These are phyloP conservation scores for Eilema depressum DNA, from an alignment of 2,888 invertebrate species.

Conservation along the genomic window DNA sequence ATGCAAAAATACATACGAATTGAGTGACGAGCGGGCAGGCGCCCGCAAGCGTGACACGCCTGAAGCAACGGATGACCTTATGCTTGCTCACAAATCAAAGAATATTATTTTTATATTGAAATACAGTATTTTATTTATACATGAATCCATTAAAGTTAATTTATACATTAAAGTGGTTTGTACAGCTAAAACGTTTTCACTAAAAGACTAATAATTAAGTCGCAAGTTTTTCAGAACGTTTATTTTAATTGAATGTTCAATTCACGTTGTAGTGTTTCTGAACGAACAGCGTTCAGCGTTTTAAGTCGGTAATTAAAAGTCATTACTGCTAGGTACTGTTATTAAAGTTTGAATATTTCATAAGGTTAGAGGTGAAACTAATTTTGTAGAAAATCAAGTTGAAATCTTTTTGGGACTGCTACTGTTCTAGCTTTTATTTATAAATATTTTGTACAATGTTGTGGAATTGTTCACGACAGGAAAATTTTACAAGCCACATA, in stretches of 20 bases:
- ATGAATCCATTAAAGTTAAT: neutral
- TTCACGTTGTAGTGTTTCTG: constrained; percentile 23
- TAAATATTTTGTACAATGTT: too few species aligned
- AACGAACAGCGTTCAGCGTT: constrained; percentile 20
- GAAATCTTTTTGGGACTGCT: constrained; percentile 11
- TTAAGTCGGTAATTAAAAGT: constrained; percentile 36
- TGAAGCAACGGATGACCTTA: too few species aligned
- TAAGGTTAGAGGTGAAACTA: constrained; percentile 19
- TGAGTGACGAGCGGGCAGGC: too few species aligned
- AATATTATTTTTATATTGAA: too few species aligned
- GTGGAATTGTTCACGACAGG: too few species aligned
- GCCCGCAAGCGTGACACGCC: too few species aligned
- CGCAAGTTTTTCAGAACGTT: constrained; percentile 22
- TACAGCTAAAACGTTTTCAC: neutral
- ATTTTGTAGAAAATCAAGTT: constrained; percentile 22
- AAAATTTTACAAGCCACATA: too few species aligned
- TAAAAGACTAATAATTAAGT: constrained; percentile 17
- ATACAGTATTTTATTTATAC: neutral
- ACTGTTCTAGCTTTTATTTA: constrained; percentile 8
- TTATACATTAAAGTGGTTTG: neutral
- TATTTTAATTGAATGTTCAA: constrained; percentile 27
- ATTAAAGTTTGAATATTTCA: constrained; percentile 15
- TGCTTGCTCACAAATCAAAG: too few species aligned
- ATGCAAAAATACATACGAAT: too few species aligned
- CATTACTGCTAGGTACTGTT: constrained; percentile 24